phyloP scores from a whole-genome alignment of 2,888 invertebrate species.

The Zygaena filipendulae region DNA sequence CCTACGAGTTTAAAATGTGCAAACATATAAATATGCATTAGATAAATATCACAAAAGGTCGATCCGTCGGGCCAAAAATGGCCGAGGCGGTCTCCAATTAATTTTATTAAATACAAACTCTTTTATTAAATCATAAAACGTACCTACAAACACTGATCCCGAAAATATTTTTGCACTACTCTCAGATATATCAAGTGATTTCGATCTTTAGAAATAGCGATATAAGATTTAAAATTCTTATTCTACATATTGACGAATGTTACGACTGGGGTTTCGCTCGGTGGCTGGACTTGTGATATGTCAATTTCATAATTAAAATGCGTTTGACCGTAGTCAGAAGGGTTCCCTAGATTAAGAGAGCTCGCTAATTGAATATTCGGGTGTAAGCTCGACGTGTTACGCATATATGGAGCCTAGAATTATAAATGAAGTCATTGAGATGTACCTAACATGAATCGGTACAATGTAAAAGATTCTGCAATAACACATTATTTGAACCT shows the following conservation, averaged over 20 bases:
- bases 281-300: constrained; percentile 51
- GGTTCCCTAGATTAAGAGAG: constrained; percentile 48
- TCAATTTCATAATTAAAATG: constrained; percentile 68
- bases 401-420: constrained; percentile 30
- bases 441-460: too few relatives aligned
- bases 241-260: too few relatives aligned
- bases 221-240: too few relatives aligned
- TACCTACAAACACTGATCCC: constrained; percentile 32
- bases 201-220: too few relatives aligned
- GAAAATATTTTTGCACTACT: too few relatives aligned
- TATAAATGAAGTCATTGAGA: constrained; percentile 50
- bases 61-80: constrained; percentile 40
- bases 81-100: constrained; percentile 41
- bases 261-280: too few relatives aligned
- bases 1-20: constrained; percentile 36
- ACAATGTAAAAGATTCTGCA: too few relatives aligned
- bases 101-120: constrained; percentile 53
- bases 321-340: constrained; percentile 56
- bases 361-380: constrained; percentile 46
- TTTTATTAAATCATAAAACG: constrained; percentile 65
- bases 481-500: too few relatives aligned
- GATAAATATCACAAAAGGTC: constrained; percentile 52
- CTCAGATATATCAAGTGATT: too few relatives aligned
- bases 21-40: constrained; percentile 64
- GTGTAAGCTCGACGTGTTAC: constrained; percentile 24